A percentile compares a stretch with the other conserved stretches of the same genome.
Evolutionary conservation across 2,797 vertebrate species (phyloP).

Genomic region (Bradypodion pumilum): DNA sequence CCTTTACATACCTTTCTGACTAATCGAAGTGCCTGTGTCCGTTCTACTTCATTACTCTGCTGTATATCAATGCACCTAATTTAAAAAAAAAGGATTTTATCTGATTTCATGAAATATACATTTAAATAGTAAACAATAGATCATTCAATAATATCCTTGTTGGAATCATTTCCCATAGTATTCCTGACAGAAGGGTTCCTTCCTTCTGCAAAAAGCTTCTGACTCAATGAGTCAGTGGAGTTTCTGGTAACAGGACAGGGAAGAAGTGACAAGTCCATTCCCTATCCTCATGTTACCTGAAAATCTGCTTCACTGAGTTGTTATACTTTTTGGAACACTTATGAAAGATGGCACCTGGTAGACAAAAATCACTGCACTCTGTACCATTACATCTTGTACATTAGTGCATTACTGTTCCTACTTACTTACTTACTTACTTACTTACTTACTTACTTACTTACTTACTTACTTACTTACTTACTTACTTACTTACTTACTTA

Average conservation of each 20-base stretch:
- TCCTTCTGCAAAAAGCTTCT: neutral
- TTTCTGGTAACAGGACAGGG: neutral
- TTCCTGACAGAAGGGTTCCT: neutral
- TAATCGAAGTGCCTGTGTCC: constrained; percentile 95
- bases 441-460: too few species aligned
- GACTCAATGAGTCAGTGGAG: neutral
- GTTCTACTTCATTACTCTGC: constrained; percentile 98
- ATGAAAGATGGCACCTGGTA: neutral
- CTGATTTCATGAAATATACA: neutral
- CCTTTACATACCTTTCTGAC: constrained; percentile 89
- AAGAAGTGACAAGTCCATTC: neutral
- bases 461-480: too few species aligned
- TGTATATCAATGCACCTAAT: constrained; percentile 98
- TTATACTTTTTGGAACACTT: neutral
- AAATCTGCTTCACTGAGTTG: neutral
- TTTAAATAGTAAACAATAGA: neutral
- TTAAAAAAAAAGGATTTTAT: constrained; percentile 21
- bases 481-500: too few species aligned
- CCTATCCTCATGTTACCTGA: neutral
- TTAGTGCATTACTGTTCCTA: neutral
- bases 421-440: too few species aligned
- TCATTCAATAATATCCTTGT: too few species aligned
- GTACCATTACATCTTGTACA: neutral
- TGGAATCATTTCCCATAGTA: neutral
- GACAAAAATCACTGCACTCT: neutral